Evolutionary conservation across 2,113 vertebrate species (phyloP), one percentile per base, ranked within the genome.

Genomic region (Anser cygnoides): DNA sequence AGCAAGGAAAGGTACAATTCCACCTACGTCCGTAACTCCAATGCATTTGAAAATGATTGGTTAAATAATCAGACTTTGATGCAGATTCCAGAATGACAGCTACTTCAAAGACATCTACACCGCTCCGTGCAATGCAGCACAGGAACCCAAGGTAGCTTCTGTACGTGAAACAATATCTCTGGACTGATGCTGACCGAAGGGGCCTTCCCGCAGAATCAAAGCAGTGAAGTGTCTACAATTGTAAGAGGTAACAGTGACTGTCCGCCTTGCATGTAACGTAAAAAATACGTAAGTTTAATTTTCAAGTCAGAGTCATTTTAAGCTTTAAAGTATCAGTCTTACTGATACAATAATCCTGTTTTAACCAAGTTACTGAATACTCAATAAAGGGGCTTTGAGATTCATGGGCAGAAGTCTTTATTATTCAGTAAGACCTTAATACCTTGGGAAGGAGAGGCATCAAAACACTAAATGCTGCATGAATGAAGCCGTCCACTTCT

Each of bases 61-160:
- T n/a, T 91, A 82, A 96, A 89, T 79, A 87, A 89, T 31, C 18
- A 89, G 49, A 54, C 77, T 93, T 88, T 29, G 44, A 84, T 86
- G 67, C 37, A 63, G 41, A 35, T 62, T 95, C 66, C 89, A 94
- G 58, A 89, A 94, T 78, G 84, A 50, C 14, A 82, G 54, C 12
- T 79, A 65, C 92, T 92, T 87, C 93, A 81, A 74, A 19, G 11
- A 35, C 58, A 46, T 75, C 95, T 95, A 93, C 26, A 46, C 9
- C 0, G 0, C 9, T 31, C 13, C 19, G 49, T 37, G 78, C 62
- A 82, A 7, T 8, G 81, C 89, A 85, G 91, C 39, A n/a, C 1
- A 59, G 49, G 93, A 54, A 80, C 49, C 25, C 50, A 37, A 41
- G 22, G 63, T 2, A 87, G 74, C 75, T 76, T 87, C 78, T 39